Evolutionary conservation across 2,888 invertebrate species (phyloP).

Genomic region (Colostygia pectinataria): DNA sequence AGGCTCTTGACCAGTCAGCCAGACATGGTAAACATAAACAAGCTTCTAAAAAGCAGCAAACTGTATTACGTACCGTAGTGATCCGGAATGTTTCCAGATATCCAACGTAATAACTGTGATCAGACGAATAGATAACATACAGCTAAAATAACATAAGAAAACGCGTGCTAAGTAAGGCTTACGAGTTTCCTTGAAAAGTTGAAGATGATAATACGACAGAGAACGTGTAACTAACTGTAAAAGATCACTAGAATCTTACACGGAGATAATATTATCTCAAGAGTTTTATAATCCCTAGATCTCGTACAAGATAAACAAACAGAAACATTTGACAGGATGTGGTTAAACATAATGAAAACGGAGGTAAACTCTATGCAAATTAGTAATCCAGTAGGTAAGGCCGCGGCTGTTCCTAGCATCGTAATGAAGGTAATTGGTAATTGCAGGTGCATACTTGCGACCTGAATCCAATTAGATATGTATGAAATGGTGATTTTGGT

Average conservation of each 20-base stretch:
- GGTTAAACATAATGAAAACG: slow-evolving; percentile 23
- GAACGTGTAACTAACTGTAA: not conserved
- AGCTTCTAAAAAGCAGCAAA: slow-evolving; percentile 35
- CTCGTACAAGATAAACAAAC: slow-evolving; percentile 1
- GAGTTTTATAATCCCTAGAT: not conserved
- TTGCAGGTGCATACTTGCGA: slow-evolving; percentile 23
- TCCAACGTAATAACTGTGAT: slow-evolving; percentile 36
- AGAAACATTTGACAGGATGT: slow-evolving; percentile 25
- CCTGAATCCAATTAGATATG: slow-evolving; percentile 18
- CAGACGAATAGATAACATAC: slow-evolving; percentile 28
- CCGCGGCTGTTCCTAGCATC: slow-evolving; percentile 26
- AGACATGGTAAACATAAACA: slow-evolving; percentile 5
- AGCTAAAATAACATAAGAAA: slow-evolving; percentile 9
- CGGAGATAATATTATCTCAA: not conserved
- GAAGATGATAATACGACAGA: not conserved
- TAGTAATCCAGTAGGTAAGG: slow-evolving; percentile 29
- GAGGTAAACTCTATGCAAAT: slow-evolving; percentile 27
- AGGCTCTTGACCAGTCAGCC: no score
- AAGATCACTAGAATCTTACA: not conserved
- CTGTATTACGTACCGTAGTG: slow-evolving; percentile 23
- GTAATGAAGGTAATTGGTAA: slow-evolving; percentile 34
- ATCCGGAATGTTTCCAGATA: slow-evolving; percentile 24
- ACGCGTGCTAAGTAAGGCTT: not conserved
- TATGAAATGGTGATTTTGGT: not conserved
- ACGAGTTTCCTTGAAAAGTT: slow-evolving; percentile 10